Conservation (phyloP, 1,140 invertebrate species). For the Yoshiicerus persimilis region DNA sequence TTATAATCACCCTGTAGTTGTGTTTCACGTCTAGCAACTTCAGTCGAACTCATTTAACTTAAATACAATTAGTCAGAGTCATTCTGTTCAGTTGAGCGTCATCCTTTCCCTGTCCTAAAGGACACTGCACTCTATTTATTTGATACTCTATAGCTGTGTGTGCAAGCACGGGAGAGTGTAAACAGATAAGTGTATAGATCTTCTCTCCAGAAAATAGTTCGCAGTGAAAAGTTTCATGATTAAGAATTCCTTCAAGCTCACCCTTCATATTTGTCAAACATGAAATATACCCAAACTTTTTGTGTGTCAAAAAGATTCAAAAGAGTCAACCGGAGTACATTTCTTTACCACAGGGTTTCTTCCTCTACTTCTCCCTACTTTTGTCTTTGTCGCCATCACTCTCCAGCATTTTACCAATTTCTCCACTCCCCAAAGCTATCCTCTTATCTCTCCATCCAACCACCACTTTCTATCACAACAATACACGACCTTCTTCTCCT, state of each 20-base stretch:
- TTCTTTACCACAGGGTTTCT: not conserved
- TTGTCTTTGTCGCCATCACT: not conserved
- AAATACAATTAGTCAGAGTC: not conserved
- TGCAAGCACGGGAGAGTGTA: too few species aligned
- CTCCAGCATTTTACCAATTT: not conserved
- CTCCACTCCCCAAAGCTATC: not conserved
- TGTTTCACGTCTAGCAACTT: not conserved
- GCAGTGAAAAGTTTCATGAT: not conserved
- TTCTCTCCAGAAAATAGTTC: not conserved
- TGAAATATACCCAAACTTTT: not conserved
- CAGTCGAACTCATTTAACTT: not conserved
- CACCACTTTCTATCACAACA: not conserved
- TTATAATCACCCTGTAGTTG: too few species aligned
- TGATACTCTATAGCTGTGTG: not conserved
- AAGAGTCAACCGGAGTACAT: not conserved
- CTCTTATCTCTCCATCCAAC: not conserved
- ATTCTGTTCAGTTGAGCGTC: not conserved
- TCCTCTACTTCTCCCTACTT: not conserved
- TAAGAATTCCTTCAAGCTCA: constrained; percentile 2
- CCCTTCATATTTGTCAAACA: constrained; percentile 13
- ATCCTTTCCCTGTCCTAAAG: not conserved
- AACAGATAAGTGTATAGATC: too few species aligned
- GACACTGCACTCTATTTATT: not conserved
- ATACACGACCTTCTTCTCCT: not conserved
- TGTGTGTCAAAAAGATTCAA: not conserved